Conservation (phyloP, 2,797 vertebrate genomes). For the Triplophysa bombifrons region DNA sequence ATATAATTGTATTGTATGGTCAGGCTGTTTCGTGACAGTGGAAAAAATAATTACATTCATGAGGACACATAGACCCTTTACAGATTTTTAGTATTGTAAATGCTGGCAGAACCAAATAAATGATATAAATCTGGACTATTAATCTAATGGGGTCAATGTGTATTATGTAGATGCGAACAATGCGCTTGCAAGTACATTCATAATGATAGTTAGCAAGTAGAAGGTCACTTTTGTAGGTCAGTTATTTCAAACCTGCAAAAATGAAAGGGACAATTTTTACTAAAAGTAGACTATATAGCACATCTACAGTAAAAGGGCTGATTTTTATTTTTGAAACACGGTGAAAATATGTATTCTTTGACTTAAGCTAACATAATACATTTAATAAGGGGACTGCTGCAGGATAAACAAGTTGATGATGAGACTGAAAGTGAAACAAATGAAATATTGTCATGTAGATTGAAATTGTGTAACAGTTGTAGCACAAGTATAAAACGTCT, state of each 20-base stretch:
- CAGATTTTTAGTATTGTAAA: constrained; percentile 8
- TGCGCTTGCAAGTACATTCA: constrained; percentile 34
- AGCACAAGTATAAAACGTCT: too few relatives aligned
- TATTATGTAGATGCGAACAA: constrained; percentile 32
- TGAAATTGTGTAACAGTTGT: too few relatives aligned
- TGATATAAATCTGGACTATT: constrained; percentile 23
- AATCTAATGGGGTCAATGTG: constrained; percentile 50
- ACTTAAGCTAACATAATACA: too few relatives aligned
- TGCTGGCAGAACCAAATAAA: constrained; percentile 52
- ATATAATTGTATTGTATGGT: background rate
- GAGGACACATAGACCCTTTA: background rate
- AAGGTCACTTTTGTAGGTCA: constrained; percentile 48
- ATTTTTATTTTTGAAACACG: too few relatives aligned
- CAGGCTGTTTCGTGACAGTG: background rate
- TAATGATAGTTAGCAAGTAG: constrained; percentile 43
- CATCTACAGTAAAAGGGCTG: too few relatives aligned
- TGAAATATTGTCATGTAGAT: too few relatives aligned
- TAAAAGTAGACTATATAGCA: background rate
- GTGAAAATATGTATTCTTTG: too few relatives aligned
- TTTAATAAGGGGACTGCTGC: too few relatives aligned
- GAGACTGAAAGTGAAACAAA: too few relatives aligned
- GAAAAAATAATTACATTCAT: background rate
- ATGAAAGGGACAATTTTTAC: background rate
- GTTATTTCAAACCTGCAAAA: constrained; percentile 33
- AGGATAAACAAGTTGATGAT: too few relatives aligned